Evolutionary conservation across 1,140 invertebrate genomes (phyloP).

Genomic region (Calephelis virginiensis): DNA sequence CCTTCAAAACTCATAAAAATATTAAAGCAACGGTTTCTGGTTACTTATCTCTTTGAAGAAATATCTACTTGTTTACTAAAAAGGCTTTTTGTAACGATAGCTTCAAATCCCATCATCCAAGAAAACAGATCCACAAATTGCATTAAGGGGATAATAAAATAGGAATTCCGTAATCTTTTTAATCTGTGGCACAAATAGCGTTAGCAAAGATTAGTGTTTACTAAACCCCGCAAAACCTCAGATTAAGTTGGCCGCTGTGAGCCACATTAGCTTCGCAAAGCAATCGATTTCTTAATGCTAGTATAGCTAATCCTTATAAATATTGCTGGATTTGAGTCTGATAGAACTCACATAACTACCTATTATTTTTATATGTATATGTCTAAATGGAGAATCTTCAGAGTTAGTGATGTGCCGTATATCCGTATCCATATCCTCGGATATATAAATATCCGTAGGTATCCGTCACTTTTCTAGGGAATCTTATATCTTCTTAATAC

Average conservation of each 20-base stretch:
- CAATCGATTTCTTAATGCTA: slow-evolving; percentile 23
- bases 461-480: too few relatives aligned
- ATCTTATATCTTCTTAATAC: too few relatives aligned
- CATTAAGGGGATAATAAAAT: slow-evolving; percentile 14
- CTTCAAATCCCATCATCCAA: slow-evolving; percentile 6
- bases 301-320: slow-evolving; percentile 20
- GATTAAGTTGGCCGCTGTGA: slow-evolving; percentile 45
- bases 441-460: too few relatives aligned
- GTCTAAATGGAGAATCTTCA: too few relatives aligned
- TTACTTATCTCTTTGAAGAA: too few relatives aligned
- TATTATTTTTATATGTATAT: too few relatives aligned
- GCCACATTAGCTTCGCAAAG: slow-evolving; percentile 43
- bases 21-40: too few relatives aligned
- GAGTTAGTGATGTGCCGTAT: too few relatives aligned
- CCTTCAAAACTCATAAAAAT: too few relatives aligned
- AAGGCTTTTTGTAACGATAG: neutral
- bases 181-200: slow-evolving; percentile 41
- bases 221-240: slow-evolving; percentile 40
- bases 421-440: too few relatives aligned
- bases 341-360: neutral
- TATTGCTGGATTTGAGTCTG: slow-evolving; percentile 8
- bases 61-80: too few relatives aligned
- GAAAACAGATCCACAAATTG: slow-evolving; percentile 11
- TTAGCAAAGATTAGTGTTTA: slow-evolving; percentile 57
- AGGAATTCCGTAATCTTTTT: slow-evolving; percentile 22